phyloP scores from a whole-genome alignment of 2,888 invertebrate genomes.

The Microctonus aethiopoides region DNA sequence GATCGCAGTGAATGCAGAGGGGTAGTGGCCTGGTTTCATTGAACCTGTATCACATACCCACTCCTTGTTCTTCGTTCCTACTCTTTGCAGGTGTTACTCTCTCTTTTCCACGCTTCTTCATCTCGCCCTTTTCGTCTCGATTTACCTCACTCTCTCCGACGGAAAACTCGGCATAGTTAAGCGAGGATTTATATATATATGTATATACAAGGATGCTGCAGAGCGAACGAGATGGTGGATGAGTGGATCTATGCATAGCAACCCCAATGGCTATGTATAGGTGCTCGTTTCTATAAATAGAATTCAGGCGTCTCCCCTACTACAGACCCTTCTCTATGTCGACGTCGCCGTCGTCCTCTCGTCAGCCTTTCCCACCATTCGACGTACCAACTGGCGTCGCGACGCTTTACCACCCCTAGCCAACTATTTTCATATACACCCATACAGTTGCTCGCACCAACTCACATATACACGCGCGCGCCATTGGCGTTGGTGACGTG shows the following conservation, averaged over 20 bases:
- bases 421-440: neutral
- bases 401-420: constrained; percentile 11
- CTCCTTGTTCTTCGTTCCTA: constrained; percentile 30
- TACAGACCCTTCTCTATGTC: constrained; percentile 13
- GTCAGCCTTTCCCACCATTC: constrained; percentile 40
- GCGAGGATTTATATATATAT: constrained; percentile 1
- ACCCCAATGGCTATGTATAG: constrained; percentile 60
- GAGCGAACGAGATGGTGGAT: constrained; percentile 40
- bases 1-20: constrained; percentile 31
- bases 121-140: neutral
- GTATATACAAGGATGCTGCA: constrained; percentile 13
- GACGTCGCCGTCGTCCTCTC: constrained; percentile 27
- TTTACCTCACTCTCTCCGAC: neutral
- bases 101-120: neutral
- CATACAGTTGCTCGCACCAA: neutral
- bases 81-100: constrained; percentile 26
- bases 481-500: constrained; percentile 21
- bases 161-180: constrained; percentile 10
- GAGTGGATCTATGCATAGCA: constrained; percentile 60
- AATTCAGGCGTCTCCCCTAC: constrained; percentile 52
- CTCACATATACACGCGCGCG: neutral
- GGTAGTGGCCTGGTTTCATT: constrained; percentile 45
- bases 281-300: constrained; percentile 65
- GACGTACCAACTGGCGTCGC: constrained; percentile 23
- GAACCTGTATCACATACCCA: constrained; percentile 42